Evolutionary conservation across 2,888 invertebrate genomes (phyloP).

Genomic region (Epinotia demarniana): DNA sequence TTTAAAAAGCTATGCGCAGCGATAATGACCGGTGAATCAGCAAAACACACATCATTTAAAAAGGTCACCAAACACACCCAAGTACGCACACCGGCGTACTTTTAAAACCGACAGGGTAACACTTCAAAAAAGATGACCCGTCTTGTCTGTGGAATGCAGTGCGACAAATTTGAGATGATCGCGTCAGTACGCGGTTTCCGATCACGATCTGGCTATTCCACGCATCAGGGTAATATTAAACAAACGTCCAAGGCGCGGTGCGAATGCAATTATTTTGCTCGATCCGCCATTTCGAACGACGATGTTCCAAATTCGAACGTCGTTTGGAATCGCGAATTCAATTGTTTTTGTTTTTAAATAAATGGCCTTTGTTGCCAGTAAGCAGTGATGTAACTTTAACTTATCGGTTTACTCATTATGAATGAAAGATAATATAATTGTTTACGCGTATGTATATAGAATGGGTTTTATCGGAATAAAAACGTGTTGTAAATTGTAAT

Average conservation of each 20-base stretch:
- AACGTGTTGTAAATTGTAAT: slow-evolving; percentile 28
- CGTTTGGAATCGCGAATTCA: slow-evolving; percentile 15
- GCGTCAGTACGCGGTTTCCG: slow-evolving; percentile 55
- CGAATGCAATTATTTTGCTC: slow-evolving; percentile 77
- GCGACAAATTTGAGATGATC: slow-evolving; percentile 75
- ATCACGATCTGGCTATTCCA: slow-evolving; percentile 61
- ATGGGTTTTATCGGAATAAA: slow-evolving; percentile 30
- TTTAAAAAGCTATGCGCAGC: slow-evolving; percentile 55
- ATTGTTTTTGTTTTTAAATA: slow-evolving; percentile 34
- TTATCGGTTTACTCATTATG: slow-evolving; percentile 40
- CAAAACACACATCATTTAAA: slow-evolving; percentile 60
- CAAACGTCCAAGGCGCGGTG: slow-evolving; percentile 72
- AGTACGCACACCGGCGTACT: slow-evolving; percentile 14
- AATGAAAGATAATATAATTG: slow-evolving; percentile 42
- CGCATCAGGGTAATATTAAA: slow-evolving; percentile 67
- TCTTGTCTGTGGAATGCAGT: slow-evolving; percentile 69
- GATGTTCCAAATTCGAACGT: slow-evolving; percentile 31
- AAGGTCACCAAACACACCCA: slow-evolving; percentile 12
- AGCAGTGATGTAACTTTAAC: slow-evolving; percentile 37
- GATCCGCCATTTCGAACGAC: slow-evolving; percentile 62
- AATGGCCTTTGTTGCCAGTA: slow-evolving; percentile 21
- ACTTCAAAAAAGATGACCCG: slow-evolving; percentile 70
- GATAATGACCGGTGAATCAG: slow-evolving; percentile 70
- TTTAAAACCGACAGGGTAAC: slow-evolving; percentile 41
- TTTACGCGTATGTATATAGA: not conserved